Evolutionary conservation across 2,113 vertebrate species (phyloP).

Genomic region (Orthonyx spaldingii): DNA sequence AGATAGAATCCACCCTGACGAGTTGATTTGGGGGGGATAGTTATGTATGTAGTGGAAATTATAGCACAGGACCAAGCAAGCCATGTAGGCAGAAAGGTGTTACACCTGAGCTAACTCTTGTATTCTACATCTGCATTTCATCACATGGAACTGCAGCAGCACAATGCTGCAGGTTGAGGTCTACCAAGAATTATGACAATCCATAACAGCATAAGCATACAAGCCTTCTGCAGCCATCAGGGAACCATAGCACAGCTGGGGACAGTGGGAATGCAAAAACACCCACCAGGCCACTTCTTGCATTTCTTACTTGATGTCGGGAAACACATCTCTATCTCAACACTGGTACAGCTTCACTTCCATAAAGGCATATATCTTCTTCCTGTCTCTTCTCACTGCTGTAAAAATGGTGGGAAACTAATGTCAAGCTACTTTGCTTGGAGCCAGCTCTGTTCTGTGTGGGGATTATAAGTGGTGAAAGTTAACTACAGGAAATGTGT

Average conservation of each 20-base stretch:
- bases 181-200: neutral
- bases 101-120: neutral
- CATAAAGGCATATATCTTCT: neutral
- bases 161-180: neutral
- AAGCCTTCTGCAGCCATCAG: rapidly evolving
- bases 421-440: neutral
- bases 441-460: neutral
- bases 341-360: neutral
- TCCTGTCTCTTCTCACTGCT: neutral
- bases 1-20: neutral
- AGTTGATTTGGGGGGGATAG: rapidly evolving
- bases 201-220: rapidly evolving
- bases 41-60: no score
- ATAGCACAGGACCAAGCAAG: neutral
- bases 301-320: rapidly evolving
- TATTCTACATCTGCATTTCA: neutral
- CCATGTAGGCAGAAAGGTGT: neutral
- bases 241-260: neutral
- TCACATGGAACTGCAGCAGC: neutral
- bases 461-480: neutral
- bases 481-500: neutral
- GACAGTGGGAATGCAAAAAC: neutral
- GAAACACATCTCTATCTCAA: neutral
- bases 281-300: neutral
- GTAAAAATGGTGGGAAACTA: neutral